These are phyloP conservation scores for Sciurus vulgaris DNA, from an alignment of 2,797 vertebrate genomes.

Conservation along the genomic window DNA sequence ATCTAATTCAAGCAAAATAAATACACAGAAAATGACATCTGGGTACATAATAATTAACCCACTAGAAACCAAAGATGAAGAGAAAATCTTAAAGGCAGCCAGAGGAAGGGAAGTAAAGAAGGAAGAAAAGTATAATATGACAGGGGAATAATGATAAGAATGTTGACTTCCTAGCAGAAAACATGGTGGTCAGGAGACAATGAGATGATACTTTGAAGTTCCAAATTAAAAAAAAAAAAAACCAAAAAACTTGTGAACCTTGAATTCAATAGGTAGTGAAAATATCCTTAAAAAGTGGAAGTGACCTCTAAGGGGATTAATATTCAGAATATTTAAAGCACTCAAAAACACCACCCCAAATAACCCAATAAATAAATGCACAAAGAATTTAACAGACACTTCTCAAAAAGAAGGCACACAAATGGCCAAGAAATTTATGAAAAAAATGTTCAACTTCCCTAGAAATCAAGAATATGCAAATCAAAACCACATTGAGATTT, in stretches of 20 bases:
- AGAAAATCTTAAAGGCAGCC: background rate
- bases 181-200: background rate
- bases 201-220: background rate
- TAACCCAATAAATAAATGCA: too few species aligned
- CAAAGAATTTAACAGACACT: too few species aligned
- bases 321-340: too few species aligned
- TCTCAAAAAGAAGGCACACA: too few species aligned
- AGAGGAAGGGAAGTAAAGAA: background rate
- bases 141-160: background rate
- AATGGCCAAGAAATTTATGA: too few species aligned
- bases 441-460: too few species aligned
- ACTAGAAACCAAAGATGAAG: background rate
- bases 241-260: fast-evolving
- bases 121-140: background rate
- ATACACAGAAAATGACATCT: background rate
- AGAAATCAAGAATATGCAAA: too few species aligned
- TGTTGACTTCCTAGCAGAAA: background rate
- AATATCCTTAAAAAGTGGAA: background rate
- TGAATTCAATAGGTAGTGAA: background rate
- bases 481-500: too few species aligned
- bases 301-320: too few species aligned
- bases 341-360: too few species aligned
- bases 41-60: background rate
- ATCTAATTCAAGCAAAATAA: background rate
- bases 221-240: background rate